Evolutionary conservation across 2,797 vertebrate species (phyloP).

Genomic region (Phataginus tricuspis): DNA sequence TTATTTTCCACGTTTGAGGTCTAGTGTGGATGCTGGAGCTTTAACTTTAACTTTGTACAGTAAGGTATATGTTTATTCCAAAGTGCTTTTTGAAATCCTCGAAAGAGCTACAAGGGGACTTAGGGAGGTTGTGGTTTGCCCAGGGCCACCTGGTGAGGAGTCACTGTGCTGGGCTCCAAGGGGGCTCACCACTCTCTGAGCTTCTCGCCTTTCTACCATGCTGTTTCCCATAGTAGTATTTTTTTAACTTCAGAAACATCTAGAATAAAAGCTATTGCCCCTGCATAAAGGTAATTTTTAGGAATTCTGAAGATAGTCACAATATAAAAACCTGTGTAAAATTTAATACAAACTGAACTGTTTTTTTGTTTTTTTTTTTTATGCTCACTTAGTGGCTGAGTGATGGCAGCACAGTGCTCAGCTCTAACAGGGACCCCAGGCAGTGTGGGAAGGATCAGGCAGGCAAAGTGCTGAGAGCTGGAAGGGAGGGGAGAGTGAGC

Average conservation of each 20-base stretch:
- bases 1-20: not conserved
- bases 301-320: not conserved
- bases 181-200: not conserved
- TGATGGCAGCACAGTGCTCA: not conserved
- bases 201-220: rapidly evolving
- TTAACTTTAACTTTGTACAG: not conserved
- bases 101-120: not conserved
- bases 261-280: not conserved
- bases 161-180: not conserved
- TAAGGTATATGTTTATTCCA: not conserved
- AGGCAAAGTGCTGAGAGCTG: not conserved
- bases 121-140: not conserved
- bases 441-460: not conserved
- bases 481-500: not conserved
- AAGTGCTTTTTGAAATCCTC: not conserved
- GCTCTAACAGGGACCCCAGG: not conserved
- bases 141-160: not conserved
- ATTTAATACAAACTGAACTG: constrained; percentile 35
- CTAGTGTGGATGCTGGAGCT: not conserved
- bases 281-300: not conserved
- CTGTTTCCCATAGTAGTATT: not conserved
- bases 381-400: not conserved
- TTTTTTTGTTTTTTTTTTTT: not conserved
- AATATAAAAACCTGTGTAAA: not conserved
- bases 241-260: not conserved